Conservation (phyloP, 2,113 vertebrate species). For the Enhydra lutris region DNA sequence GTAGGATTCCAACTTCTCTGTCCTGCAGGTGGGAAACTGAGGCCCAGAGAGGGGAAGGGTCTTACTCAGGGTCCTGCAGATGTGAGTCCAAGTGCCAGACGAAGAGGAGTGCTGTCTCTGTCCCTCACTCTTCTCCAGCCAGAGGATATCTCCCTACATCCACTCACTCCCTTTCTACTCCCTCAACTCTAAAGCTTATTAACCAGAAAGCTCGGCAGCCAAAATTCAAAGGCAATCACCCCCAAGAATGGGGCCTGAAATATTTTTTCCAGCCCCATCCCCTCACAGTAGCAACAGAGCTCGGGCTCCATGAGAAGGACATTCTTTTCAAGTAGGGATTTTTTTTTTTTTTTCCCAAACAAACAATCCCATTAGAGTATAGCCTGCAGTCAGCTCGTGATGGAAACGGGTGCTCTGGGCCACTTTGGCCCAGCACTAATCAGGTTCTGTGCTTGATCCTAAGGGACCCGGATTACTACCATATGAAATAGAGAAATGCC, state of each 20-base stretch:
- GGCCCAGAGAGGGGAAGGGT: background rate
- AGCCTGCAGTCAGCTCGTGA: slow-evolving; percentile 52
- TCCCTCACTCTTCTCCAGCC: background rate
- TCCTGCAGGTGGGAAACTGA: slow-evolving; percentile 2
- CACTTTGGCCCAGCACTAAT: slow-evolving; percentile 57
- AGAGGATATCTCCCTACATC: background rate
- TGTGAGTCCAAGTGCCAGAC: background rate
- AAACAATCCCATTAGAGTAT: slow-evolving; percentile 63
- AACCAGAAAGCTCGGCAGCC: background rate
- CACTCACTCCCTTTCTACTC: background rate
- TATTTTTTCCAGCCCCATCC: background rate
- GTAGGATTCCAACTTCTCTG: background rate
- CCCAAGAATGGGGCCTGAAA: background rate
- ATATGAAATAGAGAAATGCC: slow-evolving; percentile 51
- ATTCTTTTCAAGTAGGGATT: slow-evolving; percentile 35
- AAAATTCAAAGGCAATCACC: slow-evolving; percentile 35
- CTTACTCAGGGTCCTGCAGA: background rate
- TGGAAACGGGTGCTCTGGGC: slow-evolving; percentile 43
- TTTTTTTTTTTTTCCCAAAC: slow-evolving; percentile 21
- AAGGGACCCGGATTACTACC: slow-evolving; percentile 52
- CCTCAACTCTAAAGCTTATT: background rate
- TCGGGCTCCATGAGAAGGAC: background rate
- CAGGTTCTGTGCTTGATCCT: slow-evolving; percentile 56
- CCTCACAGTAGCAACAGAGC: background rate
- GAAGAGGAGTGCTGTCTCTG: too few species aligned